A percentile compares a stretch with the other conserved stretches of the same genome.
Conservation (phyloP, 2,888 invertebrate genomes). For the Metalampra italica region DNA sequence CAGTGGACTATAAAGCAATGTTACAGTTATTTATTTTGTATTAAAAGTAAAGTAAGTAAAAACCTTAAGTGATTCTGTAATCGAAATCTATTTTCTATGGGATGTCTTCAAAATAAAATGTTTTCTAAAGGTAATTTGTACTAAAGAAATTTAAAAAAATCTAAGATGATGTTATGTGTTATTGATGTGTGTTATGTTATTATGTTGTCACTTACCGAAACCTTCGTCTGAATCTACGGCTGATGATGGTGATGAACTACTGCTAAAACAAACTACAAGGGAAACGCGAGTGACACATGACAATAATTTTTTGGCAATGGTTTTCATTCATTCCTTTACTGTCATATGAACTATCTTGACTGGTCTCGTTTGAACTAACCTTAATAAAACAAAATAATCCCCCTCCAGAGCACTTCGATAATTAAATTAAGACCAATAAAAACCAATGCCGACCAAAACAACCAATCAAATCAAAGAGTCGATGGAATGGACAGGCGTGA, state of each 20-base stretch:
- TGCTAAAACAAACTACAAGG: slow-evolving; percentile 63
- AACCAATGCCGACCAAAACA: slow-evolving; percentile 55
- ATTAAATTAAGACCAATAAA: slow-evolving; percentile 18
- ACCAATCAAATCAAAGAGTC: slow-evolving; percentile 45
- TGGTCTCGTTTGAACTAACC: too few relatives aligned
- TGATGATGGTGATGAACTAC: slow-evolving; percentile 53
- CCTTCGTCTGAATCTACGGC: slow-evolving; percentile 28
- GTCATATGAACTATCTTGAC: too few relatives aligned
- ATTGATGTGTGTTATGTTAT: slow-evolving; percentile 19
- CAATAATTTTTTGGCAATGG: slow-evolving; percentile 42
- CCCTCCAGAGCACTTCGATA: background rate
- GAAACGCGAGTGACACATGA: slow-evolving; percentile 55
- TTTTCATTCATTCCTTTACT: too few relatives aligned
- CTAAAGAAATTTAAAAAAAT: background rate
- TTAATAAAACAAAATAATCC: background rate
- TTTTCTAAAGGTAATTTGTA: background rate
- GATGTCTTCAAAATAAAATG: background rate
- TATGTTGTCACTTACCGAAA: slow-evolving; percentile 38
- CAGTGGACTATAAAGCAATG: too few relatives aligned
- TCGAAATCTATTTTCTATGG: background rate
- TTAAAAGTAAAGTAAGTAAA: too few relatives aligned
- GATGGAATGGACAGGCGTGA: slow-evolving; percentile 57
- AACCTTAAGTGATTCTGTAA: too few relatives aligned
- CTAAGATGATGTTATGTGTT: slow-evolving; percentile 11
- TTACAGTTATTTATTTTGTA: too few relatives aligned